Evolutionary conservation across 2,113 vertebrate species (phyloP), one percentile per base, ranked within the genome.

Genomic region (Gobius niger): DNA sequence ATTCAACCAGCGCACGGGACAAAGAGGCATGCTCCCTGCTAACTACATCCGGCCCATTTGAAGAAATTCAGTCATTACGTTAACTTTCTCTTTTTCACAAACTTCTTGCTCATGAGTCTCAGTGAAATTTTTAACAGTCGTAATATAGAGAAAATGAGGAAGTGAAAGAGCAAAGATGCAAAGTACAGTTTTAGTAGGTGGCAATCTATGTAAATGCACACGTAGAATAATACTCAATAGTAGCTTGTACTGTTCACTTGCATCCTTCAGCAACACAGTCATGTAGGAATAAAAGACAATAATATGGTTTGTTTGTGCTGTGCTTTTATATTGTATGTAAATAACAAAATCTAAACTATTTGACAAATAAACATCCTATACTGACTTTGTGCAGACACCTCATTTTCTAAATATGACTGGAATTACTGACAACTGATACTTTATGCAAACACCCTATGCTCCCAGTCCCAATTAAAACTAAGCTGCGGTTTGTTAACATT

Each of bases 11-110:
- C 95, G 97, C 87, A 98, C 96, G 0, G 96, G 96, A 0, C 94
- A 97, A 90, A 94, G 93, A 0, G 96, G 97, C 0, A 94, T 98
- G 95, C 94, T 99, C 41, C 97, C 96, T 0, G 94, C 96, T 63
- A 98, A 99, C 92, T 99, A 98, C 5, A 95, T 98, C 74, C 94
- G 95, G 85, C 91, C 94, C 15, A 86, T 97, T 78, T 99, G 78
- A 92, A 56, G 0, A 13, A 15, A 47, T 49, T 57, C 77, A 49
- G 24, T 46, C 7, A 1, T n/a, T 52, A 0, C 0, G 44, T 13
- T 47, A 19, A 73, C 12, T 15, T 14, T 68, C 53, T n/a, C 7
- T 16, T n/a, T n/a, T 16, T 6, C 16, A n/a, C 50, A 7, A 52
- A 52, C n/a, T 3, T 52, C n/a, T 52, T 7, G 16, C n/a, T n/a